Evolutionary conservation across 1,140 invertebrate genomes (phyloP), one percentile per base, ranked within the genome.

Genomic region (Panonychus citri): DNA sequence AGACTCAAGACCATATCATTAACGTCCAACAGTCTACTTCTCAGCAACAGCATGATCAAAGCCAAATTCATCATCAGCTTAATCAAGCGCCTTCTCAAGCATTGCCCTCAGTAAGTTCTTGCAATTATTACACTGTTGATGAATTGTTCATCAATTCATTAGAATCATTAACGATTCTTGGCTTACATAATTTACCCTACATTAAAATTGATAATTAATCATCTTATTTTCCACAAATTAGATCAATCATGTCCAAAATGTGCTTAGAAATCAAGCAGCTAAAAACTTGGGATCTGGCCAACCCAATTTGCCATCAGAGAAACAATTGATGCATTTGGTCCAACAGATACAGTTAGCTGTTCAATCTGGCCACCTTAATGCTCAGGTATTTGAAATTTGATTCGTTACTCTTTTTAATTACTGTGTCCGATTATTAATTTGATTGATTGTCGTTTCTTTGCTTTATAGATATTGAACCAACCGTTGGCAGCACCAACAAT

Each of bases 301-400:
- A 25, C 17, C 24, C 19, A 55, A 55, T 30, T 19, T 62, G 25
- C 57, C 62, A 13, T 59, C 59, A 19, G 54, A 55, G 43, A 55
- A 55, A 27, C 54, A 43, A 66, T 73, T 90, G 42, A 76, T 85
- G 34, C 82, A 87, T 77, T 73, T 90, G n/a, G 85, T 89, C 26
- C 85, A 91, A 65, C 87, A 94, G 69, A 93, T 93, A 56, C 87
- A 90, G 68, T 80, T 89, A 75, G 87, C 87, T 37, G 86, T 91
- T 3, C 83, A 87, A 60, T 83, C 85, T 56, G 87, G 86, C 21
- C 85, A 86, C 67, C 74, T 88, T 56, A 85, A 83, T 69, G 82
- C 84, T 66, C 77, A 79, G 65, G 71, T 73, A 59, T 52, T 59
- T 57, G 48, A 57, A 57, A 26, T 13, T 10, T 46, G n/a, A 10